Evolutionary conservation across 92 coral and sea anemone species (phyloP).

Genomic region (Palythoa heliodiscus): DNA sequence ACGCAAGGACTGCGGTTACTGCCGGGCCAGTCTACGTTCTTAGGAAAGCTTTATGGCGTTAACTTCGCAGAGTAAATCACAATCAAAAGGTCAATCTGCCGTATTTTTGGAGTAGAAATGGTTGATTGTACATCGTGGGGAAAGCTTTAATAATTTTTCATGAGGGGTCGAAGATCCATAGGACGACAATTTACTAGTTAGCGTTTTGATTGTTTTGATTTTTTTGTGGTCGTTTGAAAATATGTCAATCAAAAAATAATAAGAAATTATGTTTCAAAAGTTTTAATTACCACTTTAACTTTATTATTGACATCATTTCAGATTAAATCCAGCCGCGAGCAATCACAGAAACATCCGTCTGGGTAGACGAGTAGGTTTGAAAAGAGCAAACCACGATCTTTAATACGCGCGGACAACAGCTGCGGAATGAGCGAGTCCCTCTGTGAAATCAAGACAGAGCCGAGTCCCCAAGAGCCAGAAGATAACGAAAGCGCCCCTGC

Average conservation of each 20-base stretch:
- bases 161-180: background rate
- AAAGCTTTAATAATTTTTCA: background rate
- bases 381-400: conserved; percentile 26
- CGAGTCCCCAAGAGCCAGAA: conserved; percentile 37
- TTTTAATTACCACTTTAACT: conserved; percentile 39
- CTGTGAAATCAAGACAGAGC: conserved; percentile 37
- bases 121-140: background rate
- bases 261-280: conserved; percentile 23
- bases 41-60: background rate
- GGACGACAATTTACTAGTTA: background rate
- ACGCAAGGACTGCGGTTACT: background rate
- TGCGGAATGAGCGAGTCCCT: conserved; percentile 33
- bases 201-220: background rate
- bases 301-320: conserved; percentile 44
- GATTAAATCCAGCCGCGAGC: conserved; percentile 49
- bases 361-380: conserved; percentile 37
- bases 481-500: conserved; percentile 33
- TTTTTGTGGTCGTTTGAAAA: conserved; percentile 7
- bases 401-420: conserved; percentile 20
- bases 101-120: background rate
- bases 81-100: background rate
- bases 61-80: background rate
- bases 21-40: background rate
- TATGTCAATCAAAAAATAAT: conserved; percentile 37
- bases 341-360: conserved; percentile 38